phyloP scores from a whole-genome alignment of 2,888 invertebrate genomes.

The Molanna angustata region DNA sequence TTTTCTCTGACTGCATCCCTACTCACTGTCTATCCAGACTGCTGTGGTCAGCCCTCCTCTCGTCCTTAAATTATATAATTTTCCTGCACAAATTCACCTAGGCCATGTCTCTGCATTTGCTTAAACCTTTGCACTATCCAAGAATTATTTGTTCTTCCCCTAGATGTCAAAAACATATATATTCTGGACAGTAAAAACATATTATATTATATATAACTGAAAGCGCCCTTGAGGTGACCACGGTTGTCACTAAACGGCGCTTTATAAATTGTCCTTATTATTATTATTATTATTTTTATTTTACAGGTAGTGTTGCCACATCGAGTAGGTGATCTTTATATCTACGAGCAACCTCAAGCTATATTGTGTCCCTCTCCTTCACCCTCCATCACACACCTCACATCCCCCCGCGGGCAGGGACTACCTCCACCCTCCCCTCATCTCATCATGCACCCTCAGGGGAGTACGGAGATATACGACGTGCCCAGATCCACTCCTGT shows the following conservation, averaged over 20 bases:
- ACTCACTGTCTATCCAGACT: no score
- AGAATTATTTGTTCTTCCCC: no score
- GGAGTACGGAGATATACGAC: conserved; percentile 52
- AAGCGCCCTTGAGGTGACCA: no score
- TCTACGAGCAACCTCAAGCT: conserved; percentile 60
- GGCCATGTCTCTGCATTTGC: no score
- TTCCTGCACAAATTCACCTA: no score
- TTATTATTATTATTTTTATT: conserved; percentile 3
- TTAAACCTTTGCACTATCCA: no score
- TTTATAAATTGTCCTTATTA: background rate
- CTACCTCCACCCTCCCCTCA: conserved; percentile 3
- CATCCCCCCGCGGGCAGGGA: conserved; percentile 5
- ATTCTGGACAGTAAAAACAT: no score
- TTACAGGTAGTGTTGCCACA: conserved; percentile 66
- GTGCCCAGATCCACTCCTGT: conserved; percentile 62
- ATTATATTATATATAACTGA: no score
- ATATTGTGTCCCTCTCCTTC: conserved; percentile 10
- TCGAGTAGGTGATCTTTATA: conserved; percentile 69
- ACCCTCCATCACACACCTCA: conserved; percentile 7
- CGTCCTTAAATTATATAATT: no score
- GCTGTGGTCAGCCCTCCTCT: no score
- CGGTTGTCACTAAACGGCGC: background rate
- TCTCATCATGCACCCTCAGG: background rate
- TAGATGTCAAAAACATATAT: no score
- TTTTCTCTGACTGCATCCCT: no score